phyloP scores from a whole-genome alignment of 2,113 vertebrate genomes.

The Odobenus rosmarus region DNA sequence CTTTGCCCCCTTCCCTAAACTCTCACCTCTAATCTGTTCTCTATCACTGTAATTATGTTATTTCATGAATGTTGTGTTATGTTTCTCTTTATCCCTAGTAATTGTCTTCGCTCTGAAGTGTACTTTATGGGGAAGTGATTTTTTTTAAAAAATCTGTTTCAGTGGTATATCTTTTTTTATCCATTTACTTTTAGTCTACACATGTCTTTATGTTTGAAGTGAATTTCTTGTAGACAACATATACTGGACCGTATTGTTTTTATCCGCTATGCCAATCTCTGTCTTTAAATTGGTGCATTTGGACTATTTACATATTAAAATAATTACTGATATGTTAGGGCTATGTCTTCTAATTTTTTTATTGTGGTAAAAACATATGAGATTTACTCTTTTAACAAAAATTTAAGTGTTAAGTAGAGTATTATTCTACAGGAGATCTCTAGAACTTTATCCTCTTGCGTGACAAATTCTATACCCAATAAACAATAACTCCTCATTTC shows the following conservation, averaged over 20 bases:
- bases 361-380: neutral
- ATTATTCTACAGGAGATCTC: neutral
- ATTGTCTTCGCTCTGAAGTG: constrained; percentile 16
- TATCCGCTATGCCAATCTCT: neutral
- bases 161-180: neutral
- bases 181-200: neutral
- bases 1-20: neutral
- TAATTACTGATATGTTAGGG: neutral
- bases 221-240: neutral
- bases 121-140: neutral
- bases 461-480: neutral
- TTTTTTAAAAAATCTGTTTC: neutral
- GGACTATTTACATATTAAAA: neutral
- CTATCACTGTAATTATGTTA: neutral
- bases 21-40: neutral
- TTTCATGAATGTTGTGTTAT: constrained; percentile 1
- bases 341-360: neutral
- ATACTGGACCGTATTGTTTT: neutral
- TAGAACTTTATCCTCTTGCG: neutral
- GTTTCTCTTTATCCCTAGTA: neutral
- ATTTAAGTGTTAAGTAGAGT: neutral
- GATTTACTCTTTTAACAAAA: neutral
- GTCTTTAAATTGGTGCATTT: neutral
- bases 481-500: neutral
- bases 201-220: neutral